These are phyloP conservation scores for Gymnoscelis rufifasciata DNA, from an alignment of 2,888 invertebrate species.

Conservation along the genomic window DNA sequence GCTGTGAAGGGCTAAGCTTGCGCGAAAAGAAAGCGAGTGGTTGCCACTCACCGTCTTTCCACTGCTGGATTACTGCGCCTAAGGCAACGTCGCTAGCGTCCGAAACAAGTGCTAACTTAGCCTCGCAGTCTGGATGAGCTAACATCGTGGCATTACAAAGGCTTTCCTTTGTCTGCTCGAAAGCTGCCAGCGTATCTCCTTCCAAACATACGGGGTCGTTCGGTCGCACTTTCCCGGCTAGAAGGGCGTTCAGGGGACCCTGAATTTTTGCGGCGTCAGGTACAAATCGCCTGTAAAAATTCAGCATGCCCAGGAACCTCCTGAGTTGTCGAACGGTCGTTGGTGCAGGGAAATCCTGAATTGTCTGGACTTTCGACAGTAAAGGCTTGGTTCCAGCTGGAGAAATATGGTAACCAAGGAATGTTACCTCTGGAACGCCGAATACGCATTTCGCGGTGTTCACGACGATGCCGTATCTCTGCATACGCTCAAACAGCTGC, in stretches of 20 bases:
- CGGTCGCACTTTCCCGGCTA: background rate
- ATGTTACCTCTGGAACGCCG: slow-evolving; percentile 7
- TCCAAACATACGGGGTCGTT: background rate
- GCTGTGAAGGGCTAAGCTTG: slow-evolving; percentile 5
- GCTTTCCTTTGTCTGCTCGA: no score
- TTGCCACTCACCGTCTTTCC: slow-evolving; percentile 1
- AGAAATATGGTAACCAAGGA: no score
- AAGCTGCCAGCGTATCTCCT: background rate
- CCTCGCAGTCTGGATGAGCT: no score
- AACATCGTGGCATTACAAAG: no score
- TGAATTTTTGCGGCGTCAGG: no score
- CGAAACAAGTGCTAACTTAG: no score
- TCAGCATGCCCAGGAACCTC: slow-evolving; percentile 6
- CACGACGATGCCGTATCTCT: slow-evolving; percentile 4
- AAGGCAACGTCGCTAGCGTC: no score
- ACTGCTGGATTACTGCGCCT: background rate
- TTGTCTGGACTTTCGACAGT: background rate
- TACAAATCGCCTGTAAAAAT: slow-evolving; percentile 22
- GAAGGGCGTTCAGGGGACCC: no score
- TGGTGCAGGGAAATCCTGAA: slow-evolving; percentile 3
- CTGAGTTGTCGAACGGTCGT: slow-evolving; percentile 1
- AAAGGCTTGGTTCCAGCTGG: slow-evolving; percentile 10
- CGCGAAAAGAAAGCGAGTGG: slow-evolving; percentile 6
- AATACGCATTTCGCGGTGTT: slow-evolving; percentile 3
- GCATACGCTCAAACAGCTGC: slow-evolving; percentile 3